Conservation (phyloP, 2,888 invertebrate species). For the Creontiades dilutus region DNA sequence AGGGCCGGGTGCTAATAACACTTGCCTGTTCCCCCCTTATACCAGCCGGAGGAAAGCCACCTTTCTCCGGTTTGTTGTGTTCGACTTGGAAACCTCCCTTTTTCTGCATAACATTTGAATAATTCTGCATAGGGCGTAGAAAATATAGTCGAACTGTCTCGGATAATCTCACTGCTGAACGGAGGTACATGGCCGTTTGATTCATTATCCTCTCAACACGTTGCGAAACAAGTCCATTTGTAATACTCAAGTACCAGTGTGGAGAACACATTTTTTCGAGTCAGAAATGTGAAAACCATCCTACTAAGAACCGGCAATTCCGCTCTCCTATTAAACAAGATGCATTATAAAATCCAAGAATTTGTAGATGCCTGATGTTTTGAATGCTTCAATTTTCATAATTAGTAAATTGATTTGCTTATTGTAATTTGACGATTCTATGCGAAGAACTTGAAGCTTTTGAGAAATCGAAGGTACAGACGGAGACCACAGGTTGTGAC, state of each 20-base stretch:
- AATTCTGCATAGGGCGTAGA: conserved; percentile 3
- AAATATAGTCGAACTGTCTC: not conserved
- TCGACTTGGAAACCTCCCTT: not conserved
- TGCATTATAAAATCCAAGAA: too few relatives aligned
- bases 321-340: too few relatives aligned
- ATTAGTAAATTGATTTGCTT: too few relatives aligned
- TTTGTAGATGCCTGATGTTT: too few relatives aligned
- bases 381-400: too few relatives aligned
- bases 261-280: too few relatives aligned
- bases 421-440: too few relatives aligned
- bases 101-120: conserved; percentile 46
- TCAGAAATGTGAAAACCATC: too few relatives aligned
- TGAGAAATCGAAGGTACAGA: too few relatives aligned
- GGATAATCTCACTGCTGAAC: not conserved
- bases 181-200: not conserved
- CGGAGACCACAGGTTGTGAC: too few relatives aligned
- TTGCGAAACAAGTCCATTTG: conserved; percentile 16
- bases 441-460: too few relatives aligned
- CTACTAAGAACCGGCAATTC: too few relatives aligned
- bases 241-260: not conserved
- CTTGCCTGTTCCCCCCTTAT: not conserved
- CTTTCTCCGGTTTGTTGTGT: not conserved
- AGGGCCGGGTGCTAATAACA: conserved; percentile 47
- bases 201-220: not conserved
- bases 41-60: not conserved